Conservation (phyloP, 2,113 vertebrate genomes). For the Odontesthes bonariensis region DNA sequence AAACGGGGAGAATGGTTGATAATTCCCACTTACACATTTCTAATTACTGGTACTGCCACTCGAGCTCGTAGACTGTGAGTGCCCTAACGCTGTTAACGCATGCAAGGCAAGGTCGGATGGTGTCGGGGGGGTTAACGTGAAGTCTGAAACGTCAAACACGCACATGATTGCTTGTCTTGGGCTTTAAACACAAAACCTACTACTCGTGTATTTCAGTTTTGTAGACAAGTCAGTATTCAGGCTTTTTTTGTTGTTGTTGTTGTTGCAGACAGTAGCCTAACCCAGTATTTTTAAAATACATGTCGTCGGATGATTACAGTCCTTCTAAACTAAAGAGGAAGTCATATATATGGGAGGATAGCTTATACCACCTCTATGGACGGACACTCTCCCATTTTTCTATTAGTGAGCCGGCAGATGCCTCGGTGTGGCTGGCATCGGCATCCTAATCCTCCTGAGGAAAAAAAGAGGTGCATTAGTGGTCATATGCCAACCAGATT, state of each 20-base stretch:
- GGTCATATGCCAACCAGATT: constrained; percentile 93
- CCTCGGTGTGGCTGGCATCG: constrained; percentile 16
- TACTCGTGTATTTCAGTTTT: background rate
- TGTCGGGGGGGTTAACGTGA: background rate
- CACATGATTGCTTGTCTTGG: no score
- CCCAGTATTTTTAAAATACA: background rate
- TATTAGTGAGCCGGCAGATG: constrained; percentile 79
- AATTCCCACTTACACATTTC: constrained; percentile 87
- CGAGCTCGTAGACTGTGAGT: background rate
- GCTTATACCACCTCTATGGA: background rate
- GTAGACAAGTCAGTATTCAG: background rate
- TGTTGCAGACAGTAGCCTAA: background rate
- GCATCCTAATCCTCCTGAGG: constrained; percentile 87
- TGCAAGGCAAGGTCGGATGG: background rate
- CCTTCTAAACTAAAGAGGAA: background rate
- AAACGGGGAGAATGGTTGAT: constrained; percentile 84
- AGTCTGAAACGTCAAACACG: background rate
- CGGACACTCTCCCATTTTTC: constrained; percentile 75
- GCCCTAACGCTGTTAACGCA: constrained; percentile 3
- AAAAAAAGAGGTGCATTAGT: constrained; percentile 86
- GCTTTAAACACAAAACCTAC: no score
- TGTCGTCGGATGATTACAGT: no score
- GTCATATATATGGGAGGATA: background rate
- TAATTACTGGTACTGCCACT: constrained; percentile 23
- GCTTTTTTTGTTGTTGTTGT: background rate